Base-by-base conservation (phyloP, 92 coral and sea anemone genomes). In the Siderastrea siderea region DNA sequence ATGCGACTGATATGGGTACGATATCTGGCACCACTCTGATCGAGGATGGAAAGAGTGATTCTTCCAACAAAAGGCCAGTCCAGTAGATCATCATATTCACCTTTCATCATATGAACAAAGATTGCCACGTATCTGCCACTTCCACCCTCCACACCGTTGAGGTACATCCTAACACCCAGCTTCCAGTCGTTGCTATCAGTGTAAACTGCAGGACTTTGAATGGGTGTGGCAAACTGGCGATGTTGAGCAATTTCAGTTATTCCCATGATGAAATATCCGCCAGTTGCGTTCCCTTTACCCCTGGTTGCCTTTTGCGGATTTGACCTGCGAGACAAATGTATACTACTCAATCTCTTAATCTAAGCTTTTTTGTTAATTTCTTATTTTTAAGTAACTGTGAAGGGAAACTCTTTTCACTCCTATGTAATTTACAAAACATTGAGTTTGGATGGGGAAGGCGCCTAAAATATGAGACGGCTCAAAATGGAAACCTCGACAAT, bases 21-120 rank as follows among this genome's bases (percentile, higher is more conserved):
- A 9, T 52, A 17, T 15, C 47, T 47, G 38, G 81, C 81, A 60
- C 68, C 81, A 57, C 81, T 77, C 68, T 46, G 81, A 77, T 77
- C 81, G 5, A 77, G 15, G 2, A 77, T 58, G 53, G 81, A 77
- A 2, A 77, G 13, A 6, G 54, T 77, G 68, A 77, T 59, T 60
- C 68, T 77, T 15, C 44, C 53, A 15, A 54, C 11, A 13, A 59
- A 77, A 1, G 81, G 81, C 81, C 81, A 77, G 1, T 19, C 67
- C 5, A 14, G 2, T 26, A 59, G 7, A 47, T 55, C 8, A 46
- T 77, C 81, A 58, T 1, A 77, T 9, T 57, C 17, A 0, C 81
- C 81, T 19, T 6, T 57, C 68, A 57, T 77, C 81, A 77, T 58
- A 15, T 77, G 54, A 5, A 77, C 44, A 46, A 77, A 77, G 44